A percentile compares a stretch with the other conserved stretches of the same genome.
Evolutionary conservation across 2,113 vertebrate species (phyloP).

Genomic region (Dicentrarchus labrax): DNA sequence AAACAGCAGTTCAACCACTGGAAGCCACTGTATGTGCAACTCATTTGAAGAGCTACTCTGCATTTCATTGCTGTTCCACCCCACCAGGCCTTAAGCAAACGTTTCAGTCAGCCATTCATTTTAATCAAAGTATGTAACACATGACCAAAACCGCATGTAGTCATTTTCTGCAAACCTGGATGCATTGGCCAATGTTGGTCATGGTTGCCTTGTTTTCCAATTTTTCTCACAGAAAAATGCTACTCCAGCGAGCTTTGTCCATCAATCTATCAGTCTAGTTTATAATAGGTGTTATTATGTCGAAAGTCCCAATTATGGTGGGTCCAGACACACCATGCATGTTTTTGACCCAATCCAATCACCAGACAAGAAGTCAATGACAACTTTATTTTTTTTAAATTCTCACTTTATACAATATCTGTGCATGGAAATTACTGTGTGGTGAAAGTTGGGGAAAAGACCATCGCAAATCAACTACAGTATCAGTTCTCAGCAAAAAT

Average conservation of each 20-base stretch:
- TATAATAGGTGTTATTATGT: background rate
- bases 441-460: no score
- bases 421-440: no score
- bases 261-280: background rate
- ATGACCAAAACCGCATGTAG: constrained; percentile 17
- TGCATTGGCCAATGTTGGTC: background rate
- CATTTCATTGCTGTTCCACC: constrained; percentile 37
- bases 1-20: constrained; percentile 43
- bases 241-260: background rate
- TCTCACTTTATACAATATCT: no score
- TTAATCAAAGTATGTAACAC: constrained; percentile 46
- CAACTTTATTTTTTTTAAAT: no score
- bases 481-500: no score
- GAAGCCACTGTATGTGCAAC: constrained; percentile 37
- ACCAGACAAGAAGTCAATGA: background rate
- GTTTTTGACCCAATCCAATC: background rate
- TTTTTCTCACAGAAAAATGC: constrained; percentile 4
- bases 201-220: constrained; percentile 28
- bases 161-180: constrained; percentile 30
- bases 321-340: background rate
- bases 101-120: constrained; percentile 48
- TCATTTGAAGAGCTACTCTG: constrained; percentile 28
- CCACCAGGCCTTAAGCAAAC: constrained; percentile 12
- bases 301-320: background rate
- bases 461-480: no score